These are phyloP conservation scores for Cephus nigrinus DNA, from an alignment of 2,888 invertebrate species.

Conservation along the genomic window DNA sequence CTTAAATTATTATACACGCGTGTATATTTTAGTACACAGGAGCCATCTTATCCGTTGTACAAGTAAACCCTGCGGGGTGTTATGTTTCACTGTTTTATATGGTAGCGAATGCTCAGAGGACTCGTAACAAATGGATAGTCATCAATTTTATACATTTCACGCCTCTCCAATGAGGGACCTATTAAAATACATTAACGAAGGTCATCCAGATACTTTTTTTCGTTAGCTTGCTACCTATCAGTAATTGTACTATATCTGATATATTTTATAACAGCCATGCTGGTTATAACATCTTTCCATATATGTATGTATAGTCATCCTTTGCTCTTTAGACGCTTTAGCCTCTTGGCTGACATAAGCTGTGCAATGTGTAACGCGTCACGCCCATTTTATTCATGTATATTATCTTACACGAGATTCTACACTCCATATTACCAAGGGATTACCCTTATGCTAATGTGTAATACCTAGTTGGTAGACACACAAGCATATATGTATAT, in stretches of 20 bases:
- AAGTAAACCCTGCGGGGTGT: background rate
- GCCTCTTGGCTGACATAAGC: too few relatives aligned
- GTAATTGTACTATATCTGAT: too few relatives aligned
- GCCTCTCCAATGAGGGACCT: background rate
- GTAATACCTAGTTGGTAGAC: background rate
- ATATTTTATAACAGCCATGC: too few relatives aligned
- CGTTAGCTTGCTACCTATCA: background rate
- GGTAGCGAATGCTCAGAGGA: background rate
- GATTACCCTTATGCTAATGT: background rate
- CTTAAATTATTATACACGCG: background rate
- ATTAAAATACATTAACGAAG: background rate
- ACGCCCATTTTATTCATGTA: too few relatives aligned
- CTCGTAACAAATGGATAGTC: background rate
- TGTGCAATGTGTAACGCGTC: too few relatives aligned
- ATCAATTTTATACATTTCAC: background rate
- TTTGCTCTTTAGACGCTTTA: too few relatives aligned
- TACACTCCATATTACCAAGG: background rate
- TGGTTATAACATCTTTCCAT: too few relatives aligned
- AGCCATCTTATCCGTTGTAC: background rate
- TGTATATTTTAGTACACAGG: background rate
- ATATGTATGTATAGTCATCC: too few relatives aligned
- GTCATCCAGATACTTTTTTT: background rate
- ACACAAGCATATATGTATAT: too few relatives aligned
- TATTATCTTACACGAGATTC: background rate
- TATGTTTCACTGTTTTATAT: background rate